phyloP scores from a whole-genome alignment of 1,140 invertebrate species.

The Penaeus chinensis region DNA sequence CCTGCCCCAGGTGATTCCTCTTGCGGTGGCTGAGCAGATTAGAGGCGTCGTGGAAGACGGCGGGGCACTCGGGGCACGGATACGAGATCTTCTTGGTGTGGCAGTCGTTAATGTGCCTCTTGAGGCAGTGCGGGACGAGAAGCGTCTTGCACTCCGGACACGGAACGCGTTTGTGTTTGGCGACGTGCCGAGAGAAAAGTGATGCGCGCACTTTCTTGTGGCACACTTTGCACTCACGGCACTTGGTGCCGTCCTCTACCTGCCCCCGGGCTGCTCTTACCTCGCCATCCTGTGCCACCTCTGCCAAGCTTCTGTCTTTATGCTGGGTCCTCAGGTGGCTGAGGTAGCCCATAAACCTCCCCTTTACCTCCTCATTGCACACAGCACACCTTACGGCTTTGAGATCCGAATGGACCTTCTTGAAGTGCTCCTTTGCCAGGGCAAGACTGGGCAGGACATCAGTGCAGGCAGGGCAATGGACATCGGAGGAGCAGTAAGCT shows the following conservation, averaged over 20 bases:
- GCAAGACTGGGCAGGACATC: neutral
- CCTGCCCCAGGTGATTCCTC: constrained; percentile 56
- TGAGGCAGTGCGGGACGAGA: constrained; percentile 17
- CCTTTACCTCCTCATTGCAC: constrained; percentile 20
- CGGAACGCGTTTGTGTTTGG: constrained; percentile 27
- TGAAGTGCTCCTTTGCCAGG: constrained; percentile 33
- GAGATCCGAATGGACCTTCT: constrained; percentile 16
- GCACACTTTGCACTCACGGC: constrained; percentile 33
- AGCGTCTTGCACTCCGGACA: constrained; percentile 27
- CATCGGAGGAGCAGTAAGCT: too few species aligned
- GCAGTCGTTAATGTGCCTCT: constrained; percentile 31
- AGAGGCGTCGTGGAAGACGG: constrained; percentile 48
- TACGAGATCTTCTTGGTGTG: constrained; percentile 30
- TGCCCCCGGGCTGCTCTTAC: neutral
- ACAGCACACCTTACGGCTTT: constrained; percentile 20
- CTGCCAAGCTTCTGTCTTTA: neutral
- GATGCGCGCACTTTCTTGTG: constrained; percentile 13
- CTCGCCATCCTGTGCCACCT: neutral
- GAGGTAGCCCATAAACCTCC: constrained; percentile 22
- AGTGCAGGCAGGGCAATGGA: constrained; percentile 41
- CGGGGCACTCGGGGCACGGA: constrained; percentile 42
- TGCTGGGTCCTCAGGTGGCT: constrained; percentile 18
- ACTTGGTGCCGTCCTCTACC: neutral
- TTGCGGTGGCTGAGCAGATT: constrained; percentile 50
- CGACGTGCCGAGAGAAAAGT: constrained; percentile 30